These are phyloP conservation scores for Ruditapes philippinarum DNA, from an alignment of 1,140 invertebrate species.

Conservation along the genomic window DNA sequence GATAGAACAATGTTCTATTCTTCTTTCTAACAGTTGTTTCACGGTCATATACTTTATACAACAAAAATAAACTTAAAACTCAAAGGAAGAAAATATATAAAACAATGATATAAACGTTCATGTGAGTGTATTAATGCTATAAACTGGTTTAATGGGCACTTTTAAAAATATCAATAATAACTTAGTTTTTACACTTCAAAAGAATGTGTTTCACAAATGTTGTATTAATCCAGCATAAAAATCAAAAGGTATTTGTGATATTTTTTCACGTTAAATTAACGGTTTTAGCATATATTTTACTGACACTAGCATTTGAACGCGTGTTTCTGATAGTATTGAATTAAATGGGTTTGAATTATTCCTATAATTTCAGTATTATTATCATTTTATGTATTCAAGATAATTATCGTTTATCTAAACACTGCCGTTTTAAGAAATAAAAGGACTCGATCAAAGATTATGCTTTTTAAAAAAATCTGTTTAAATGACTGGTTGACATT, in stretches of 20 bases:
- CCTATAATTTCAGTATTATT: conserved; percentile 8
- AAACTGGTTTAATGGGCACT: neutral
- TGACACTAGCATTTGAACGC: neutral
- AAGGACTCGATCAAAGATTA: conserved; percentile 22
- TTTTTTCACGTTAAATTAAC: neutral
- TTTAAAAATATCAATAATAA: neutral
- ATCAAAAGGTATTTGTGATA: neutral
- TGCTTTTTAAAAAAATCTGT: conserved; percentile 13
- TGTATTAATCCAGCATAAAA: neutral
- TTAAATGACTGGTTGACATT: conserved; percentile 10
- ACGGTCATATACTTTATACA: neutral
- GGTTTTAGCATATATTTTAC: neutral
- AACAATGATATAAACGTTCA: neutral
- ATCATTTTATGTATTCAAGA: conserved; percentile 17
- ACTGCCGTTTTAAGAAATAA: neutral
- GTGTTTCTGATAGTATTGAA: conserved; percentile 11
- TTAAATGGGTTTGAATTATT: neutral
- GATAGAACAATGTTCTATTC: neutral
- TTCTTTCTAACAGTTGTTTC: neutral
- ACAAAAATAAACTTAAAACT: neutral
- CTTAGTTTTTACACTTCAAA: conserved; percentile 1
- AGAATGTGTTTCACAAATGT: neutral
- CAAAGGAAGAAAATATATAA: neutral
- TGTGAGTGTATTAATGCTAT: neutral
- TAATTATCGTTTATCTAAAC: neutral